Base-by-base conservation (phyloP, 2,888 invertebrate species). In the Eudemis profundana region DNA sequence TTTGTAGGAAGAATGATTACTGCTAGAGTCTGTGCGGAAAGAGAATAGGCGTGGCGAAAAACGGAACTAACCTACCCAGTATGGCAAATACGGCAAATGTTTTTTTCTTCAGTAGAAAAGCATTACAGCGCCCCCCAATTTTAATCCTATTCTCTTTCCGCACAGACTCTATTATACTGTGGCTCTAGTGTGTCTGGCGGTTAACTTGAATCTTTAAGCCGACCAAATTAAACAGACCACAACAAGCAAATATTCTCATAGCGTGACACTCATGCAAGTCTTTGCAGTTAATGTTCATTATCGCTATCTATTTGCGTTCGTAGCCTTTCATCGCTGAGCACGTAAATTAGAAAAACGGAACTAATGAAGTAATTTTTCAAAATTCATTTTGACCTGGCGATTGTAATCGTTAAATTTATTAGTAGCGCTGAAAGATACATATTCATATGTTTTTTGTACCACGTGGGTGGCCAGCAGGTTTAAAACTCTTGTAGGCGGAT, bases 301-400 rank as follows among this genome's bases (percentile, higher is more conserved):
- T 38, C 21, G n/a, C 53, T 38, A 38, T 53, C 40, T 23, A 53
- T 53, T 10, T 19, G 21, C 14, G 21, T 53, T 38, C 36, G 19
- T 12, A n/a, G 21, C 7, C 38, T 21, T 38, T 53, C 10, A 23
- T 53, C 38, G 21, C 12, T 33, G 23, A 40, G 12, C 40, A 40
- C 14, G 15, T 40, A 21, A 15, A 12, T 15, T n/a, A n/a, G n/a
- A 44, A 44, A 44, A 23, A 8, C 38, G 19, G 4, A 50, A 50
- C 8, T 42, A 53, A 53, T 53, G 19, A 36, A 51, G 38, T 21
- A 23, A 53, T 53, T 53, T 53, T 53, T 40, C 14, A 23, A 15
- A 53, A 23, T 23, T 14, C 12, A 53, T 53, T 53, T 14, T 8
- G 38, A 14, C 10, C 15, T 19, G 12, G 17, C 19, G 50, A 36